Base-by-base conservation (phyloP, 2,888 invertebrate genomes). In the Chymomyza caudatula region DNA sequence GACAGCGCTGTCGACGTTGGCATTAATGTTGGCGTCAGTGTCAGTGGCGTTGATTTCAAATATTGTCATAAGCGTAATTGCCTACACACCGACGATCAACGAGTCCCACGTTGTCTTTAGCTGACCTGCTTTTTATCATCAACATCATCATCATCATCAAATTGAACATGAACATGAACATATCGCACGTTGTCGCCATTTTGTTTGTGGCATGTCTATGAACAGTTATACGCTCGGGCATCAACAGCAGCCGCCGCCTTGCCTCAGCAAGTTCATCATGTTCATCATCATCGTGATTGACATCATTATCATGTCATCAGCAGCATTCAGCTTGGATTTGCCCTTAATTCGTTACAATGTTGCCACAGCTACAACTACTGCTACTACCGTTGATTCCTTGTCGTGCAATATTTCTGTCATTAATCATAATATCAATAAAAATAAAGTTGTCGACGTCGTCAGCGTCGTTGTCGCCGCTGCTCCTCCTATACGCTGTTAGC, bases 401-500 rank as follows among this genome's bases (percentile, higher is more conserved):
- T 63, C 67, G 74, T 65, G 53, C 73, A 73, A 85, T 78, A 71
- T 79, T 76, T 68, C 65, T 67, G 72, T 74, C 88, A 81, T 87
- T 87, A 83, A 87, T 87, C 86, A 87, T 87, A 86, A 87, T 86
- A 82, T 85, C 72, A 79, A 79, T 77, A 77, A 82, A 86, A 84
- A 75, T 78, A 71, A 79, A 82, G 71, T 73, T 78, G 71, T 47
- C 59, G 51, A 19, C 19, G 19, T 51, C 51, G 13, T n/a, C n/a
- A n/a, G n/a, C n/a, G n/a, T 19, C 19, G 51, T 17, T 13, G 51
- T 17, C 51, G 51, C n/a, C n/a, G n/a, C n/a, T n/a, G n/a, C 19
- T n/a, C n/a, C 6, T 73, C 74, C 77, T 82, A 73, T 80, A 80
- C 76, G 74, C 69, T 58, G 57, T 71, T 54, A 60, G 70, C 67